Conservation (phyloP, 2,888 invertebrate species). For the Amiota mariae region DNA sequence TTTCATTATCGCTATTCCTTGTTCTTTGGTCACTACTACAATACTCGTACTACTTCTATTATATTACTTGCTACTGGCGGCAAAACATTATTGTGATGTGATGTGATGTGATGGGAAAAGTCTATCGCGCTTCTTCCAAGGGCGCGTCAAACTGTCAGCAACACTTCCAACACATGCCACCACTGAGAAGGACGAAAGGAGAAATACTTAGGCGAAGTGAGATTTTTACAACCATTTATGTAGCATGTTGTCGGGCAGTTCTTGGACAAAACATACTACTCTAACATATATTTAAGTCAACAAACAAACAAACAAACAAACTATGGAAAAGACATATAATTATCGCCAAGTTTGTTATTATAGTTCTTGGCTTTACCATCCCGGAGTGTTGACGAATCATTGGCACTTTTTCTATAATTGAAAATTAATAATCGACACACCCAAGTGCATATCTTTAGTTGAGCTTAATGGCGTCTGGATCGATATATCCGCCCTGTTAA, state of each 20-base stretch:
- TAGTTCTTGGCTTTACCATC: neutral
- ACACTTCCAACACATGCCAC: conserved; percentile 23
- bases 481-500: neutral
- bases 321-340: conserved; percentile 6
- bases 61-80: no score
- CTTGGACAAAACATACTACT: neutral
- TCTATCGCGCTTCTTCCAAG: neutral
- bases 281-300: no score
- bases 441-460: neutral
- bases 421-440: neutral
- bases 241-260: neutral
- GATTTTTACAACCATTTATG: no score
- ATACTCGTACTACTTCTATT: neutral
- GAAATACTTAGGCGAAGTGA: neutral
- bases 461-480: neutral
- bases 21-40: neutral
- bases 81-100: no score
- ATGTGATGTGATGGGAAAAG: no score
- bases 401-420: conserved; percentile 11
- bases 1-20: conserved; percentile 55
- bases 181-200: neutral
- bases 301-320: no score
- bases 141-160: conserved; percentile 24
- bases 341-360: neutral
- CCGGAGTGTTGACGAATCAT: neutral